phyloP scores from a whole-genome alignment of 2,113 vertebrate genomes.

The Centrocercus urophasianus region DNA sequence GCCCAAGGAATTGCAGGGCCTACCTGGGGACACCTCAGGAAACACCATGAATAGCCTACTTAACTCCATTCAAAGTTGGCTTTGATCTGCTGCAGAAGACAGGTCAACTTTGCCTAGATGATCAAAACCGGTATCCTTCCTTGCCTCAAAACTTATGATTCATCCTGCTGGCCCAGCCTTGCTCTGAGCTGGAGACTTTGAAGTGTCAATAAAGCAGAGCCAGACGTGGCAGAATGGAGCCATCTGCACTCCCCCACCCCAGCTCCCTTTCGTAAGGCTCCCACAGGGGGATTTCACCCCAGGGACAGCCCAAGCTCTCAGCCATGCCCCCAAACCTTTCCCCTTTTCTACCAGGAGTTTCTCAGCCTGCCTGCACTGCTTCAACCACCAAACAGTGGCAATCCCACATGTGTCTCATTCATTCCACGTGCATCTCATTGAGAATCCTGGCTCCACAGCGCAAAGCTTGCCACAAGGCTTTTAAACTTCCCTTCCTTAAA shows the following conservation, averaged over 20 bases:
- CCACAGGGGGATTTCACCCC: neutral
- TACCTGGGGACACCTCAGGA: neutral
- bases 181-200: conserved; percentile 33
- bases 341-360: neutral
- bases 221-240: neutral
- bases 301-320: neutral
- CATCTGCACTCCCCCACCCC: neutral
- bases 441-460: neutral
- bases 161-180: neutral
- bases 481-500: neutral
- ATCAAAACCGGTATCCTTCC: conserved; percentile 34
- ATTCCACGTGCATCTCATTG: neutral
- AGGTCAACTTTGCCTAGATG: conserved; percentile 18
- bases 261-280: neutral
- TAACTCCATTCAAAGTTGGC: conserved; percentile 6
- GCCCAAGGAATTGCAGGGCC: neutral
- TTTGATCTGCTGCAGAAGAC: conserved; percentile 6
- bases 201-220: conserved; percentile 20
- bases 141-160: neutral
- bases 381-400: fast-evolving
- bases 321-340: neutral
- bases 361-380: neutral
- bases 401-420: neutral
- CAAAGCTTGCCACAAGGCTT: conserved; percentile 19
- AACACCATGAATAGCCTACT: neutral